phyloP scores from a whole-genome alignment of 2,888 invertebrate species.

The Hyposoter didymator region DNA sequence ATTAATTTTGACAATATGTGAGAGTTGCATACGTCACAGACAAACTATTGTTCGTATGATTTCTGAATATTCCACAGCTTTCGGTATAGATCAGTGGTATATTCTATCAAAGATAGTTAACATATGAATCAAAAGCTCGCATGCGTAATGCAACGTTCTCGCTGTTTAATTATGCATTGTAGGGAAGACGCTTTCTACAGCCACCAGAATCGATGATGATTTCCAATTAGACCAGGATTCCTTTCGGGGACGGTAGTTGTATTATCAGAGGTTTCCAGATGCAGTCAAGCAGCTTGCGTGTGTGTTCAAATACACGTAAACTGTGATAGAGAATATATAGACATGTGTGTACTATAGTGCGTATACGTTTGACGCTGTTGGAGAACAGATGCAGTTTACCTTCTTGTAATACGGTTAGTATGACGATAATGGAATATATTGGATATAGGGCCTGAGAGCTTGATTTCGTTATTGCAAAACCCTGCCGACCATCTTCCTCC shows the following conservation, averaged over 20 bases:
- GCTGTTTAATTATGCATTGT: constrained; percentile 57
- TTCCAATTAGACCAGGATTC: constrained; percentile 52
- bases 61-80: constrained; percentile 28
- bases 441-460: constrained; percentile 70
- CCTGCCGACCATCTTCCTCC: constrained; percentile 70
- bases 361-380: constrained; percentile 42
- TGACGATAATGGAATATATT: constrained; percentile 78
- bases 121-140: constrained; percentile 44
- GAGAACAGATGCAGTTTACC: constrained; percentile 69
- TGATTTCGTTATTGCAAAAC: constrained; percentile 78
- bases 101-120: constrained; percentile 35
- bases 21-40: constrained; percentile 10
- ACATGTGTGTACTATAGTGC: constrained; percentile 19
- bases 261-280: constrained; percentile 42
- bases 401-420: constrained; percentile 76
- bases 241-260: constrained; percentile 36
- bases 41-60: neutral
- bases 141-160: constrained; percentile 20
- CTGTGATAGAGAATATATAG: neutral
- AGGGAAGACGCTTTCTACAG: constrained; percentile 25
- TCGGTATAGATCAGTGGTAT: constrained; percentile 7
- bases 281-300: constrained; percentile 10
- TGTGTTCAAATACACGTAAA: constrained; percentile 24
- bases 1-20: neutral
- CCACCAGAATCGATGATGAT: constrained; percentile 41